These are phyloP conservation scores for Acrossocheilus wenchowensis DNA, from an alignment of 2,797 vertebrate species.

Conservation along the genomic window DNA sequence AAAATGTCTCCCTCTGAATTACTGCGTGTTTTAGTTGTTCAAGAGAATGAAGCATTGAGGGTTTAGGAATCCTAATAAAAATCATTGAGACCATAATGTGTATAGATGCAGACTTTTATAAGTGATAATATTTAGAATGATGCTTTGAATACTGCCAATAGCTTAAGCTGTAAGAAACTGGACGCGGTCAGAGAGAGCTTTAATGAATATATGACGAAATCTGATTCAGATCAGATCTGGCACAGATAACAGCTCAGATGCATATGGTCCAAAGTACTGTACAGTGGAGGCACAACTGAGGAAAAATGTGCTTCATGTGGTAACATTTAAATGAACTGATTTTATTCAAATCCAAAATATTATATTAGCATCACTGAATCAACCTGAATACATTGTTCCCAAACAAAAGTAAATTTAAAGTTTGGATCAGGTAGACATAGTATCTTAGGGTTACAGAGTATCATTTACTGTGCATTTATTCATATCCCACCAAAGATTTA, in stretches of 20 bases:
- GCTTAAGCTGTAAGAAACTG: constrained; percentile 19
- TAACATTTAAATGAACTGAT: constrained; percentile 11
- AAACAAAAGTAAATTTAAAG: background rate
- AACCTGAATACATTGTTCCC: background rate
- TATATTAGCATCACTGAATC: background rate
- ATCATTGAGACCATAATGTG: constrained; percentile 45
- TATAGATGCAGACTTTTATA: constrained; percentile 45
- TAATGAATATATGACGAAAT: constrained; percentile 34
- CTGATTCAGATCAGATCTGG: constrained; percentile 27
- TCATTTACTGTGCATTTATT: background rate
- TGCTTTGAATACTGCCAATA: constrained; percentile 26
- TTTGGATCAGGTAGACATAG: background rate
- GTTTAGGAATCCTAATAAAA: constrained; percentile 45
- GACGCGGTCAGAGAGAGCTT: background rate
- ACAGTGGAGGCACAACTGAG: background rate
- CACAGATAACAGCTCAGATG: constrained; percentile 23
- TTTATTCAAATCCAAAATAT: constrained; percentile 6
- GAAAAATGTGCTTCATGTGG: constrained; percentile 23
- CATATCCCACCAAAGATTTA: background rate
- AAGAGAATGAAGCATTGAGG: constrained; percentile 31
- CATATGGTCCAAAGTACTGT: constrained; percentile 30
- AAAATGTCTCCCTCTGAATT: constrained; percentile 43
- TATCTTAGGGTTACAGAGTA: background rate
- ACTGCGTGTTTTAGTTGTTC: constrained; percentile 25
- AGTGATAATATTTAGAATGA: constrained; percentile 36